Base-by-base conservation (phyloP, 1,140 invertebrate genomes). In the Papilio polytes region DNA sequence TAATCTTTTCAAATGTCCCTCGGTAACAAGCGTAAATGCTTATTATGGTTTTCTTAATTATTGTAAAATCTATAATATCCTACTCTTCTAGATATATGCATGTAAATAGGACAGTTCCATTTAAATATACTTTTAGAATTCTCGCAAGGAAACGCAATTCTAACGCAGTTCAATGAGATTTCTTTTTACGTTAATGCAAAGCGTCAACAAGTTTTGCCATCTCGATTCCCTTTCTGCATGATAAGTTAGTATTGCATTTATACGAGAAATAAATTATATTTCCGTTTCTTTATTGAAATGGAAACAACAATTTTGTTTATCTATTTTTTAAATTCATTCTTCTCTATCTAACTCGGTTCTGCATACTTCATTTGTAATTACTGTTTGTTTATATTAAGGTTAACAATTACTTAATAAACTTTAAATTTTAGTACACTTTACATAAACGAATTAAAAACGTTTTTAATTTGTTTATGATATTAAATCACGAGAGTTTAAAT, bases 141-240 rank as follows among this genome's bases (percentile, higher is more conserved):
- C 26, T 15, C 15, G 63, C 63, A 70, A 70, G 63, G 63, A 70
- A 31, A 70, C 36, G 63, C 63, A 31, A 31, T 70, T 70, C 26
- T 31, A 70, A 70, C 22, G 63, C 6, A 36, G 63, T 70, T 70
- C 63, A 70, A 31, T 36, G 13, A 15, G 63, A 36, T 70, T 70
- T 70, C 59, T 70, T 70, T 70, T 18, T 7, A 70, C 31, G 63
- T 70, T 31, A 70, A 70, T 15, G 26, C 26, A 70, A 18, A 70
- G 63, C 63, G 22, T 70, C 63, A 70, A 70, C 63, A 70, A 70
- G 63, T 70, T 70, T 70, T 70, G 63, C 63, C 63, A 70, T 70
- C 26, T 31, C 63, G 12, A 70, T 70, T 70, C 12, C 26, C 22
- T 70, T 66, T 70, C 63, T 31, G 26, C 12, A 26, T 70, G 63